Evolutionary conservation across 2,797 vertebrate genomes (phyloP), one percentile per base, ranked within the genome.

Genomic region (Oreonectes daqikongensis): DNA sequence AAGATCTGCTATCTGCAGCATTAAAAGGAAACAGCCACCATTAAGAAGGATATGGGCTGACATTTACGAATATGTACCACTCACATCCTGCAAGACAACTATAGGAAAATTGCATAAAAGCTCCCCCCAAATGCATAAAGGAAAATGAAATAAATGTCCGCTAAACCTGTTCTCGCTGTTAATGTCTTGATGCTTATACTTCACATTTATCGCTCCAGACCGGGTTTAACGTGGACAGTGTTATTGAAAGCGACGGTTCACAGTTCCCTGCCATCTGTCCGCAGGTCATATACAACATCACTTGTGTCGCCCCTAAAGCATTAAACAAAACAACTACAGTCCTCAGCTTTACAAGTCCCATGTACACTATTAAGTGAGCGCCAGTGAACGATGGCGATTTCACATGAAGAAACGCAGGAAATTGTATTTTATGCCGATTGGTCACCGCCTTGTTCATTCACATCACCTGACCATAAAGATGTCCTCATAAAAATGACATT

Each of bases 311-410:
- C 67, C 42, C 40, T 65, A 72, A 79, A 42, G 18, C 59, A 69
- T 60, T 7, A 53, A 18, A 77, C 67, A 59, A 42, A 80, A 75
- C 75, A 44, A 48, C 72, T 61, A 76, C 64, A 80, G 64, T 78
- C 73, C 68, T 72, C 8, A 28, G 55, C 28, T 67, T 84, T 80
- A 82, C 68, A 32, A 77, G 64, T 80, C 83, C 80, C 78, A 61
- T 4, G 66, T 42, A 73, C 26, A 44, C 65, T 32, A 42, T 82
- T 53, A 80, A 75, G 75, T 57, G 0, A 71, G 30, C 30, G 14
- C 17, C 17, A 40, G 32, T 48, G 14, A 57, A 40, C 50, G 10
- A 48, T 35, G 42, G 24, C 15, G 55, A 55, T 55, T 55, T 55
- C 9, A 22, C 32, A 42, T 44, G 26, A 53, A 22, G 26, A 22